phyloP scores from a whole-genome alignment of 2,797 vertebrate genomes.

The Neopelma chrysocephalum region DNA sequence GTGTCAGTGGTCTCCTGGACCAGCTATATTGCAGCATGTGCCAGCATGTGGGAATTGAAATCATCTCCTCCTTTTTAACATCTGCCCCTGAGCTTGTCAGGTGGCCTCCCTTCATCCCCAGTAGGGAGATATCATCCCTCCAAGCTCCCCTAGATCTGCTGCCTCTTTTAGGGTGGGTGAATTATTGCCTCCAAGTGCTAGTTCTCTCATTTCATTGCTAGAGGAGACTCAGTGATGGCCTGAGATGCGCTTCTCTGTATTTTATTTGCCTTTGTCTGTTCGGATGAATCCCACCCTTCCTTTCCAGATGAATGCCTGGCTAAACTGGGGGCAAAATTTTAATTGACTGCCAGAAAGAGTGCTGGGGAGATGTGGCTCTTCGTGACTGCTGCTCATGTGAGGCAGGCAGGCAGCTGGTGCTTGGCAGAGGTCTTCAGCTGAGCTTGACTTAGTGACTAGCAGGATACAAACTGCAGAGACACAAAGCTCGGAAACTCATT shows the following conservation, averaged over 20 bases:
- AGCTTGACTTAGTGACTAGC: background rate
- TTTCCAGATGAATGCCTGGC: background rate
- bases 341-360: background rate
- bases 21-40: background rate
- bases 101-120: background rate
- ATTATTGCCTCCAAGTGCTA: background rate
- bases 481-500: constrained; percentile 1
- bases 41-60: background rate
- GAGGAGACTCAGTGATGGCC: background rate
- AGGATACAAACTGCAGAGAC: background rate
- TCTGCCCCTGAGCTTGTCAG: background rate
- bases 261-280: background rate
- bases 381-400: rapidly evolving
- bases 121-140: background rate
- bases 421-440: background rate
- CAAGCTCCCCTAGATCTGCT: background rate
- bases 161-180: background rate
- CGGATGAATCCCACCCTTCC: background rate
- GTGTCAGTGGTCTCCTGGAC: background rate
- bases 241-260: background rate
- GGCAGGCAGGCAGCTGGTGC: background rate
- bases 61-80: background rate
- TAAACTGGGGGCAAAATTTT: background rate
- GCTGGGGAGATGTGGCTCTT: background rate
- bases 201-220: background rate